These are phyloP conservation scores for Philaethria dido DNA, from an alignment of 2,888 invertebrate genomes.

Conservation along the genomic window DNA sequence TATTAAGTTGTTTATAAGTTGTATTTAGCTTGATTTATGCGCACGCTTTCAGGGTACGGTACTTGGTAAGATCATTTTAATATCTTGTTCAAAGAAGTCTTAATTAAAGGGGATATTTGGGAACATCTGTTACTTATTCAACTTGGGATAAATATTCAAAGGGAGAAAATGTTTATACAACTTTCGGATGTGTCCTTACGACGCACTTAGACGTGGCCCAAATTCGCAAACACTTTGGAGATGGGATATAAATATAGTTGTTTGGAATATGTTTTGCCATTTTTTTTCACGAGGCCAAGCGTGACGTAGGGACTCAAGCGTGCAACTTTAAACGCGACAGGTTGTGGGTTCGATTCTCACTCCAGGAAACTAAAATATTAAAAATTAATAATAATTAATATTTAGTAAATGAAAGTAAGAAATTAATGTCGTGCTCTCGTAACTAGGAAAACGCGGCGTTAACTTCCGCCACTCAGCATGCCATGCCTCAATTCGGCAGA, in stretches of 20 bases:
- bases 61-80: slow-evolving; percentile 41
- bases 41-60: slow-evolving; percentile 24
- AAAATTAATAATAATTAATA: too few relatives aligned
- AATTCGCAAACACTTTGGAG: not conserved
- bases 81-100: slow-evolving; percentile 41
- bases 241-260: not conserved
- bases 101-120: slow-evolving; percentile 45
- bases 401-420: too few relatives aligned
- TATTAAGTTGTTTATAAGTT: slow-evolving; percentile 34
- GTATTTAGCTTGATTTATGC: slow-evolving; percentile 39
- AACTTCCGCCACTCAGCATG: too few relatives aligned
- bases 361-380: too few relatives aligned
- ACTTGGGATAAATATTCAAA: slow-evolving; percentile 29
- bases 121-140: slow-evolving; percentile 42
- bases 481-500: too few relatives aligned
- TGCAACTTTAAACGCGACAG: too few relatives aligned
- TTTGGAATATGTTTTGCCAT: not conserved
- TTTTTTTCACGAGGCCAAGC: too few relatives aligned
- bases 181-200: slow-evolving; percentile 4
- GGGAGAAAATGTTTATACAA: slow-evolving; percentile 6
- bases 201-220: slow-evolving; percentile 7
- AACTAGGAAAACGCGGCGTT: too few relatives aligned
- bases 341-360: too few relatives aligned
- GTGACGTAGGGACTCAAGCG: too few relatives aligned
- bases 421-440: too few relatives aligned